A percentile compares a stretch with the other conserved stretches of the same genome.
Conservation (phyloP, 2,113 vertebrate genomes). For the Callopanchax toddi region DNA sequence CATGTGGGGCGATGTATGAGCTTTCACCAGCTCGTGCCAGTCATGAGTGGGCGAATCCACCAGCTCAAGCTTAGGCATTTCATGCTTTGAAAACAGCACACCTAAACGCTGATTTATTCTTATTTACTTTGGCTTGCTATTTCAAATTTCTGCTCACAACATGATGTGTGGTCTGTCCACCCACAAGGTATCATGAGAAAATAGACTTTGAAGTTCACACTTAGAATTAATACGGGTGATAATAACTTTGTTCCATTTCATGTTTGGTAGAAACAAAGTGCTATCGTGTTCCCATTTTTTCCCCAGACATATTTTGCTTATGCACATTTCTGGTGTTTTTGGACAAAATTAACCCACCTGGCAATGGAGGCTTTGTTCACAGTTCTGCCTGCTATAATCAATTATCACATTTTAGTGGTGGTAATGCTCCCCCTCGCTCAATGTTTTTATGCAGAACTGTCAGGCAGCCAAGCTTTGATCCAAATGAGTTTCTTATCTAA, state of each 20-base stretch:
- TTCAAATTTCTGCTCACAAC: constrained; percentile 42
- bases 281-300: constrained; percentile 11
- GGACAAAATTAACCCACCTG: constrained; percentile 19
- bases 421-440: constrained; percentile 8
- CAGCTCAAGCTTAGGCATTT: constrained; percentile 66
- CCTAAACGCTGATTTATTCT: constrained; percentile 69
- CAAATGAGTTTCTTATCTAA: constrained; percentile 47
- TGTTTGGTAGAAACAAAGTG: constrained; percentile 3
- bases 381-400: constrained; percentile 25
- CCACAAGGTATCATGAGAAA: constrained; percentile 51
- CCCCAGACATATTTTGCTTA: not conserved
- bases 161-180: constrained; percentile 60
- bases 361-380: constrained; percentile 27
- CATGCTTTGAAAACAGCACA: constrained; percentile 66
- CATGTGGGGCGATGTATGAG: constrained; percentile 63
- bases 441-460: constrained; percentile 29
- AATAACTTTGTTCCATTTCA: constrained; percentile 18
- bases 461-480: constrained; percentile 35
- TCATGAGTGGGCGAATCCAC: constrained; percentile 71
- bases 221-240: constrained; percentile 1
- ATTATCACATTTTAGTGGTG: constrained; percentile 31
- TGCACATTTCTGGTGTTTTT: constrained; percentile 8
- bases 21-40: constrained; percentile 62
- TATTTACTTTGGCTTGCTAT: constrained; percentile 62
- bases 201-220: constrained; percentile 45